Percentiles rank a stretch among this genome's conserved stretches.
Evolutionary conservation across 2,113 vertebrate species (phyloP).

Genomic region (Notarius lentiginosus): DNA sequence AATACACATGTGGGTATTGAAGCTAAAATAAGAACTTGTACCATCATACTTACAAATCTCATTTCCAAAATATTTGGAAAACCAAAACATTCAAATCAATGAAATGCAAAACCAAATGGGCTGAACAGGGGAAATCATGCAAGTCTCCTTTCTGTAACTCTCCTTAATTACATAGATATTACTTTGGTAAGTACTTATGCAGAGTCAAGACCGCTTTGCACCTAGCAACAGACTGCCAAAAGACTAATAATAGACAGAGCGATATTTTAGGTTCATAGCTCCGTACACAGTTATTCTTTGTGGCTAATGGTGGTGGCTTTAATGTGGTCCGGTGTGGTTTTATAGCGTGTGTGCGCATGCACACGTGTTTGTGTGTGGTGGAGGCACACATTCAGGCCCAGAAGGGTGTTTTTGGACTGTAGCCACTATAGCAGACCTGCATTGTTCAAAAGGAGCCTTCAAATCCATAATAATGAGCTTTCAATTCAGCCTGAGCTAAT

Average conservation of each 20-base stretch:
- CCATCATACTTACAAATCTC: not conserved
- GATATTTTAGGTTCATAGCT: constrained; percentile 16
- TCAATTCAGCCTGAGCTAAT: constrained; percentile 74
- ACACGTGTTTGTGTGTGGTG: not conserved
- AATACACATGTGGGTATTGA: not conserved
- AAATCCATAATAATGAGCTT: constrained; percentile 72
- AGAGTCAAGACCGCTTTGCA: not conserved
- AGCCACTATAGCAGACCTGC: constrained; percentile 67
- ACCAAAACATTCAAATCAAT: not conserved
- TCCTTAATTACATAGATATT: not conserved
- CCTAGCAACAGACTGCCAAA: constrained; percentile 26
- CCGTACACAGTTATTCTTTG: constrained; percentile 24
- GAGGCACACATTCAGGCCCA: constrained; percentile 1
- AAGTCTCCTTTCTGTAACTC: not conserved
- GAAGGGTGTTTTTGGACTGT: constrained; percentile 60
- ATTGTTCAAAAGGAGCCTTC: constrained; percentile 68
- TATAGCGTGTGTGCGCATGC: not conserved
- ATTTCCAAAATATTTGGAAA: not conserved
- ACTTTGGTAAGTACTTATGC: not conserved
- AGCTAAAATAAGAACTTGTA: not conserved
- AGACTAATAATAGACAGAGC: constrained; percentile 24
- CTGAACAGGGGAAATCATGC: not conserved
- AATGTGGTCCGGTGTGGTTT: constrained; percentile 1
- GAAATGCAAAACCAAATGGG: not conserved
- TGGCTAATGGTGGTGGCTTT: constrained; percentile 9